phyloP scores from a whole-genome alignment of 2,888 invertebrate species.

The Luperina testacea region DNA sequence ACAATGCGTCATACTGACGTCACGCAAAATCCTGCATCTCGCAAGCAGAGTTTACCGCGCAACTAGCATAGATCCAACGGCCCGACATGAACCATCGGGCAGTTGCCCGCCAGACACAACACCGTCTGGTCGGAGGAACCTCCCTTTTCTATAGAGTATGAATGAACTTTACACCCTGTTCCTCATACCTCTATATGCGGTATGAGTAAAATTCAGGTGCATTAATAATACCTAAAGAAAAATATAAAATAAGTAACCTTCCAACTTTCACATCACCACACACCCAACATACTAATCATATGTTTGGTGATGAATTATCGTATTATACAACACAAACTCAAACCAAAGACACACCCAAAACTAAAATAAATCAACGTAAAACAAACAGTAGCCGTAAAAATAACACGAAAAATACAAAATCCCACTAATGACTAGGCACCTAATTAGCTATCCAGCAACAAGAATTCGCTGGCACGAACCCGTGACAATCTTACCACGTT shows the following conservation, averaged over 20 bases:
- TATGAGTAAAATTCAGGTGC: not conserved
- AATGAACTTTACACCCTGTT: no score
- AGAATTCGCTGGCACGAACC: slow-evolving; percentile 61
- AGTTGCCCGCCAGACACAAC: no score
- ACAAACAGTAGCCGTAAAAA: slow-evolving; percentile 27
- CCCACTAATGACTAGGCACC: slow-evolving; percentile 63
- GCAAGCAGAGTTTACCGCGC: no score
- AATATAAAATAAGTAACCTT: not conserved
- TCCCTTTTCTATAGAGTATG: no score
- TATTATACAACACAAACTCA: not conserved
- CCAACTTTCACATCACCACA: no score
- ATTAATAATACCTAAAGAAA: not conserved
- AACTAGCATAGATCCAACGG: no score
- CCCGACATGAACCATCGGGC: no score
- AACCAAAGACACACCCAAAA: not conserved
- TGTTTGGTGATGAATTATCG: not conserved
- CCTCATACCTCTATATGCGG: no score
- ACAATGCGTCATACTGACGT: no score
- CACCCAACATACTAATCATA: no score
- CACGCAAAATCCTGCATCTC: no score
- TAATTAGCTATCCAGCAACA: slow-evolving; percentile 62
- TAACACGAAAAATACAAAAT: slow-evolving; percentile 34
- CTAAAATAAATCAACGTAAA: slow-evolving; percentile 49
- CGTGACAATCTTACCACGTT: slow-evolving; percentile 65
- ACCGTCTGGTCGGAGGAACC: no score